Percentiles rank a stretch among this genome's conserved stretches.
phyloP scores from a whole-genome alignment of 1,140 invertebrate genomes.

The Hypsibius dujardini region DNA sequence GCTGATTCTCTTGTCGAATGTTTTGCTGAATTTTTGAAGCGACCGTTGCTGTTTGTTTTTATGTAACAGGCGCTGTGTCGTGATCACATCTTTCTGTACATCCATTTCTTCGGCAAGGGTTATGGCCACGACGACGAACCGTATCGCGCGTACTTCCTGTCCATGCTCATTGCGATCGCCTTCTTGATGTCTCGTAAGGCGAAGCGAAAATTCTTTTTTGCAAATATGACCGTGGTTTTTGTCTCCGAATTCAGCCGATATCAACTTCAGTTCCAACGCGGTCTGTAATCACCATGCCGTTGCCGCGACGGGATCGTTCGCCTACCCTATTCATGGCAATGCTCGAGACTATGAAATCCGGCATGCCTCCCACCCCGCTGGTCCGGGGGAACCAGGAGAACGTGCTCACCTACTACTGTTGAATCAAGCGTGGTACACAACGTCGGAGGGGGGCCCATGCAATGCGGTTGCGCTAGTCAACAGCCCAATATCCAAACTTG shows the following conservation, averaged over 20 bases:
- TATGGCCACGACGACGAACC: conserved; percentile 83
- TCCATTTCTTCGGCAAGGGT: conserved; percentile 79
- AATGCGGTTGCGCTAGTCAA: too few relatives aligned
- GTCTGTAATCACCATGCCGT: neutral
- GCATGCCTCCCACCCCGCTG: conserved; percentile 72
- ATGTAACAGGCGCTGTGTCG: conserved; percentile 81
- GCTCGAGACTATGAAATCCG: conserved; percentile 68
- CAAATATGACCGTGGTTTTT: neutral
- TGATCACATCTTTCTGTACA: conserved; percentile 79
- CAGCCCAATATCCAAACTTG: too few relatives aligned
- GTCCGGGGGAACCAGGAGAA: conserved; percentile 83
- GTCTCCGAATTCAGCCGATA: conserved; percentile 45
- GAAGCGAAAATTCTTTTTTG: neutral
- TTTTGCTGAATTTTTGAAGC: too few relatives aligned
- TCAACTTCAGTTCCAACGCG: conserved; percentile 62
- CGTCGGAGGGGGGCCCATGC: too few relatives aligned
- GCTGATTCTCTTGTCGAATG: too few relatives aligned
- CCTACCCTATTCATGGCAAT: conserved; percentile 67
- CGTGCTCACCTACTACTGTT: conserved; percentile 86
- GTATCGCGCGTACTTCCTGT: conserved; percentile 71
- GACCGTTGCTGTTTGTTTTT: too few relatives aligned
- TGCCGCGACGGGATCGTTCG: neutral
- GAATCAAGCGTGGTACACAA: too few relatives aligned
- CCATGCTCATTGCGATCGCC: conserved; percentile 62
- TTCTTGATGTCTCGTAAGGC: conserved; percentile 71